A percentile compares a stretch with the other conserved stretches of the same genome.
Evolutionary conservation across 2,888 invertebrate genomes (phyloP).

Genomic region (Thera britannica): DNA sequence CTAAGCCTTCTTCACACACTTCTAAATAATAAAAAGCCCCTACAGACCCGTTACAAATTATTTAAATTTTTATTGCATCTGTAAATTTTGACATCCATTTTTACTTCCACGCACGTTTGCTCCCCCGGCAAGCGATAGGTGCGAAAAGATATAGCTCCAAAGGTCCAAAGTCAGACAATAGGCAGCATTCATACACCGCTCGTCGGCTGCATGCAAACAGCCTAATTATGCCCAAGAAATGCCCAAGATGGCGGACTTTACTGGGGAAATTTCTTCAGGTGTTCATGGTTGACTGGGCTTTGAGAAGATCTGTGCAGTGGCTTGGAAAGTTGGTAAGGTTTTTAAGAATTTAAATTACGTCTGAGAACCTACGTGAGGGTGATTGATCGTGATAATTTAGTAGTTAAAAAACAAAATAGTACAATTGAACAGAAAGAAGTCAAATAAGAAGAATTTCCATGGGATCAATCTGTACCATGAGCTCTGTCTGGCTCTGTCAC

Average conservation of each 20-base stretch:
- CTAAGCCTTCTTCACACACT: too few species aligned
- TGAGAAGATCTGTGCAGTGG: slow-evolving; percentile 42
- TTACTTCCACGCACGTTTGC: slow-evolving; percentile 50
- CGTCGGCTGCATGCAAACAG: slow-evolving; percentile 78
- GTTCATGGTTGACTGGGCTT: slow-evolving; percentile 56
- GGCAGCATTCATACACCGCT: slow-evolving; percentile 81
- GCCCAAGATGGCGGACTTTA: slow-evolving; percentile 71
- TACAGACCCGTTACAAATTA: background rate
- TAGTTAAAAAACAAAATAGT: background rate
- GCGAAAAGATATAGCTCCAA: slow-evolving; percentile 81
- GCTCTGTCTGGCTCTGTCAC: too few species aligned
- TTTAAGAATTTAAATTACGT: slow-evolving; percentile 26
- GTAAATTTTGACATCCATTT: slow-evolving; percentile 73
- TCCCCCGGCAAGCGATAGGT: slow-evolving; percentile 67
- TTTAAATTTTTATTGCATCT: slow-evolving; percentile 40
- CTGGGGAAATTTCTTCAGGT: slow-evolving; percentile 51
- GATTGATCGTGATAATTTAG: slow-evolving; percentile 9
- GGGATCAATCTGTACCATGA: too few species aligned
- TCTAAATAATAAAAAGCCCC: too few species aligned
- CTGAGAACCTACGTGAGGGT: background rate
- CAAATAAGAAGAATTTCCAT: background rate
- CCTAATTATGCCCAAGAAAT: slow-evolving; percentile 83
- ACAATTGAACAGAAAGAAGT: background rate
- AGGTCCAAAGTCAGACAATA: slow-evolving; percentile 84
- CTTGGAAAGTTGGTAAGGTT: slow-evolving; percentile 38